Conservation (phyloP, 2,797 vertebrate genomes). For the Malacoctenus gilli region DNA sequence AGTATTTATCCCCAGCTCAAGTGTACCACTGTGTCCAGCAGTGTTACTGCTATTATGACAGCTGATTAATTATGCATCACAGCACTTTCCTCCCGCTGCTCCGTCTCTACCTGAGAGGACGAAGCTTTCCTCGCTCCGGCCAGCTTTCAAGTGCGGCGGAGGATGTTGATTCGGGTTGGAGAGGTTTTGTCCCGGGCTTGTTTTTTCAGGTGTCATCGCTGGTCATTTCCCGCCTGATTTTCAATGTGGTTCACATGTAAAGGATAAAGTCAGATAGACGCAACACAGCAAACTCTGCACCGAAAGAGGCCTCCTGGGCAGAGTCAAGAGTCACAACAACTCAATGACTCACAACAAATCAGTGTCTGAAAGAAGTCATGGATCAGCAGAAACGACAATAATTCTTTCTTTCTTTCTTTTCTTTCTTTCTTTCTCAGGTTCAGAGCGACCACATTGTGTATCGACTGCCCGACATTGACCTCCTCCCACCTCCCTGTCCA, state of each 20-base stretch:
- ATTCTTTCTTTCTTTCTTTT: not conserved
- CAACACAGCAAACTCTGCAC: too few relatives aligned
- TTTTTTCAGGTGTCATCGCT: too few relatives aligned
- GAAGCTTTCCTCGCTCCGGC: constrained; percentile 10
- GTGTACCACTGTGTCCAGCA: constrained; percentile 57
- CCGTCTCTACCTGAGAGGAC: constrained; percentile 33
- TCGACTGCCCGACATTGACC: constrained; percentile 76
- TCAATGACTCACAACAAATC: too few relatives aligned
- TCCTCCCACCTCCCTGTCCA: constrained; percentile 67
- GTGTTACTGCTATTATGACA: constrained; percentile 68
- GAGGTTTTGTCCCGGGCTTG: too few relatives aligned
- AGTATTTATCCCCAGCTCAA: constrained; percentile 77
- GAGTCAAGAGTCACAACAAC: too few relatives aligned
- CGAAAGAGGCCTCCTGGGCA: too few relatives aligned
- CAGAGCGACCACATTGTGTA: constrained; percentile 83
- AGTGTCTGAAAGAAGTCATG: too few relatives aligned
- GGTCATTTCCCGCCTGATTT: too few relatives aligned
- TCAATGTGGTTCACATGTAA: too few relatives aligned
- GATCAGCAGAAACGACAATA: too few relatives aligned
- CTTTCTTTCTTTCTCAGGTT: constrained; percentile 61
- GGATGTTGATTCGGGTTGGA: constrained; percentile 6
- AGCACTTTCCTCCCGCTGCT: constrained; percentile 53
- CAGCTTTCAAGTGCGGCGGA: too few relatives aligned
- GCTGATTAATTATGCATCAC: constrained; percentile 71
- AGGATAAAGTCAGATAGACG: too few relatives aligned